phyloP scores from a whole-genome alignment of 2,113 vertebrate species.

The Cryptotis parvus region DNA sequence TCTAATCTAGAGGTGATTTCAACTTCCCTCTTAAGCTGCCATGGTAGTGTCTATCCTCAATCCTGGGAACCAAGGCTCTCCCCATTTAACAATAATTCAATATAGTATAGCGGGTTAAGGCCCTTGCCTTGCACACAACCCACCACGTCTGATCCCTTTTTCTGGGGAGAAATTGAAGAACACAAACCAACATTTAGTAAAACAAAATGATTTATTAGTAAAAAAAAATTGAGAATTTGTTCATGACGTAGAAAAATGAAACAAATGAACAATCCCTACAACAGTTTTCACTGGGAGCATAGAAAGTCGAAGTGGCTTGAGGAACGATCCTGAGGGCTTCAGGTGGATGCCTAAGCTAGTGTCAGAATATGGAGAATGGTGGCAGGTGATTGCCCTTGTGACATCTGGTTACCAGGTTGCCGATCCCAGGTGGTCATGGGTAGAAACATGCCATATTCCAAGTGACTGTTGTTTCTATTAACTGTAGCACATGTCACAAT shows the following conservation, averaged over 20 bases:
- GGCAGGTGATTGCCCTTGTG: constrained; percentile 40
- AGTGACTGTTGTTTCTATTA: constrained; percentile 79
- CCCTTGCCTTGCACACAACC: neutral
- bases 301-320: constrained; percentile 17
- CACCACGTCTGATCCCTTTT: neutral
- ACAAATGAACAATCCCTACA: constrained; percentile 9
- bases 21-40: neutral
- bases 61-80: neutral
- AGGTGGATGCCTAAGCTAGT: neutral
- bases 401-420: constrained; percentile 55
- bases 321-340: constrained; percentile 38
- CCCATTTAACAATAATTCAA: neutral
- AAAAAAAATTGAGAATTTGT: constrained; percentile 75
- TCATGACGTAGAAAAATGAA: constrained; percentile 55
- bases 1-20: neutral
- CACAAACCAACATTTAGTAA: constrained; percentile 3
- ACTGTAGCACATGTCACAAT: constrained; percentile 92
- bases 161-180: constrained; percentile 13
- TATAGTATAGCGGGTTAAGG: neutral
- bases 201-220: constrained; percentile 85
- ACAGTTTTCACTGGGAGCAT: neutral
- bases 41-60: neutral
- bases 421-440: constrained; percentile 38
- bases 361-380: constrained; percentile 49
- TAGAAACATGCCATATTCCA: neutral